Conservation (phyloP, 2,888 invertebrate species). For the Caprella mutica region DNA sequence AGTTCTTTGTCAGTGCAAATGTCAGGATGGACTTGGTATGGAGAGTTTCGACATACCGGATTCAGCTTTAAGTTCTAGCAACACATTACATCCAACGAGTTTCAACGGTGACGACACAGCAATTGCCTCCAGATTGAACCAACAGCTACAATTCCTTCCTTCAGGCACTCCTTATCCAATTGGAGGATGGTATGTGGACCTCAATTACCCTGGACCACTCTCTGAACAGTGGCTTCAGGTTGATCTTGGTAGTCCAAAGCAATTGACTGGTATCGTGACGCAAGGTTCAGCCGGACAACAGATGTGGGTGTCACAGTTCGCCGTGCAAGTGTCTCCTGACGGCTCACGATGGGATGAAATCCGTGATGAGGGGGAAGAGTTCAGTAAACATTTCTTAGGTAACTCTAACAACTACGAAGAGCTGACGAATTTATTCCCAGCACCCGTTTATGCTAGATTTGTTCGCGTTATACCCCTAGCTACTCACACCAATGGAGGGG, state of each 20-base stretch:
- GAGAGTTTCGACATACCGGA: constrained; percentile 35
- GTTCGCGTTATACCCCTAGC: constrained; percentile 38
- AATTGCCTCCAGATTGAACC: constrained; percentile 34
- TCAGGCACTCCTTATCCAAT: not conserved
- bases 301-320: constrained; percentile 39
- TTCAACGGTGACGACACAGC: constrained; percentile 36
- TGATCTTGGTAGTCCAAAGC: constrained; percentile 37
- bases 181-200: not conserved
- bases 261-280: constrained; percentile 39
- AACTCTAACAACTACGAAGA: constrained; percentile 38
- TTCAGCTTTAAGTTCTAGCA: constrained; percentile 16
- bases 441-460: constrained; percentile 38
- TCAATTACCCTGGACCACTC: not conserved
- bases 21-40: constrained; percentile 36
- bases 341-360: constrained; percentile 38
- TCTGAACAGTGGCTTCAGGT: constrained; percentile 37
- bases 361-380: constrained; percentile 19
- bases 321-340: constrained; percentile 38
- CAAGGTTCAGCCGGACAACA: constrained; percentile 38
- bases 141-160: not conserved
- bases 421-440: constrained; percentile 38
- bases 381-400: constrained; percentile 37
- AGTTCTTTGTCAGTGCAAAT: constrained; percentile 55
- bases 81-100: constrained; percentile 2
- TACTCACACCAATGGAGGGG: constrained; percentile 36